Conservation (phyloP, 2,888 invertebrate species). For the Aquatica leii region DNA sequence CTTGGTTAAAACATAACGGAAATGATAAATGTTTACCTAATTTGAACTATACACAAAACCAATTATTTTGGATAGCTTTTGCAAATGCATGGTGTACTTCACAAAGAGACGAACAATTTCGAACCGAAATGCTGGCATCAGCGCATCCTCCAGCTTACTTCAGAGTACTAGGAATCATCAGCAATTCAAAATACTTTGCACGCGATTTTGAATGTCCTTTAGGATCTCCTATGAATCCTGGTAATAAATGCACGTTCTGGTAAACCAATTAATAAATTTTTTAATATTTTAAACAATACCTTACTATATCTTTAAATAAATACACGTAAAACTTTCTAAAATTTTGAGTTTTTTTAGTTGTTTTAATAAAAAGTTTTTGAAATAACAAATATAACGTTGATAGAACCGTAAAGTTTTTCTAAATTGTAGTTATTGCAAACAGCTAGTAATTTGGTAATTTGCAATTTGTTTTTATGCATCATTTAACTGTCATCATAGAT, state of each 20-base stretch:
- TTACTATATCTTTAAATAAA: too few relatives aligned
- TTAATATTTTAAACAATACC: too few relatives aligned
- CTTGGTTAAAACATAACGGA: slow-evolving; percentile 12
- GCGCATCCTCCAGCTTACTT: slow-evolving; percentile 16
- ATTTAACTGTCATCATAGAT: too few relatives aligned
- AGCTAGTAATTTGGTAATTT: too few relatives aligned
- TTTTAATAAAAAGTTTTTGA: too few relatives aligned
- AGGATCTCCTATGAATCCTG: slow-evolving; percentile 22
- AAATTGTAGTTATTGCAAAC: too few relatives aligned
- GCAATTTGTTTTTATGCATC: too few relatives aligned
- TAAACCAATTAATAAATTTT: too few relatives aligned
- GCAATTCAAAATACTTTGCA: slow-evolving; percentile 25
- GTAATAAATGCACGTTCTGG: slow-evolving; percentile 7
- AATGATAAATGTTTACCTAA: slow-evolving; percentile 13
- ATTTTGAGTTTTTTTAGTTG: too few relatives aligned
- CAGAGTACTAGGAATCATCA: slow-evolving; percentile 6
- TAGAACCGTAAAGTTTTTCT: too few relatives aligned
- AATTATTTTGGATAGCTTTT: slow-evolving; percentile 27
- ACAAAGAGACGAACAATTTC: slow-evolving; percentile 4
- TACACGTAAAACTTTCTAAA: too few relatives aligned
- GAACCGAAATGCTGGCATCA: slow-evolving; percentile 1
- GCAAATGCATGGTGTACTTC: slow-evolving; percentile 21
- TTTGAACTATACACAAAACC: slow-evolving; percentile 20
- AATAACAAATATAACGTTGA: too few relatives aligned
- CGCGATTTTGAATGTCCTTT: slow-evolving; percentile 24